Evolutionary conservation across 2,113 vertebrate species (phyloP), one percentile per base, ranked within the genome.

Genomic region (Bagarius yarrelli): DNA sequence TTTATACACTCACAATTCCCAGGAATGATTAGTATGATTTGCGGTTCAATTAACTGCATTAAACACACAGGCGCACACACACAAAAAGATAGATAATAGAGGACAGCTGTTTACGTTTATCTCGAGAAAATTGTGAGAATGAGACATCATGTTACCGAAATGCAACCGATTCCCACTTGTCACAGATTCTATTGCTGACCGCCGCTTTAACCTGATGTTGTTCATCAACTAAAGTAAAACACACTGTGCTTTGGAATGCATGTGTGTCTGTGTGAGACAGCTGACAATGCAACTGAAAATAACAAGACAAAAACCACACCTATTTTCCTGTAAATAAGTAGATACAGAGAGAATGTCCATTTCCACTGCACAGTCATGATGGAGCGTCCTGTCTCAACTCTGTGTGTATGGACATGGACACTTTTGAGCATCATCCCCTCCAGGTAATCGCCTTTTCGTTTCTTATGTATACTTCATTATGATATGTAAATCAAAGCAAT

Each of bases 241-340:
- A 36, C 56, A 75, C 79, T 79, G 81, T 8, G 2, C 50, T 9
- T 19, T 34, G 8, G 57, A 13, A 23, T 56, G 66, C n/a, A n/a
- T 56, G 66, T 25, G 19, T 57, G 73, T 61, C 19, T 40, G 73
- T 59, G 59, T 55, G 71, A 82, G 87, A 91, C 91, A 93, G 90
- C 90, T 91, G 90, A 85, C 82, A 87, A 89, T 89, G 88, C 78
- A 53, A 59, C 88, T 90, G 56, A 86, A 92, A 84, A 92, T 89
- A 91, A 83, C 89, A 84, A 71, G 63, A 76, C 72, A 79, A 78
- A 27, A 79, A 87, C 85, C 85, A 86, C 88, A 66, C 78, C 83
- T 80, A 86, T 78, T 59, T 64, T 56, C 71, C 74, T 59, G 83
- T 86, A 87, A 87, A 88, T 85, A 86, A 30, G 4, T 27, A n/a